Evolutionary conservation across 2,113 vertebrate genomes (phyloP), one percentile per base, ranked within the genome.

Genomic region (Numida meleagris): DNA sequence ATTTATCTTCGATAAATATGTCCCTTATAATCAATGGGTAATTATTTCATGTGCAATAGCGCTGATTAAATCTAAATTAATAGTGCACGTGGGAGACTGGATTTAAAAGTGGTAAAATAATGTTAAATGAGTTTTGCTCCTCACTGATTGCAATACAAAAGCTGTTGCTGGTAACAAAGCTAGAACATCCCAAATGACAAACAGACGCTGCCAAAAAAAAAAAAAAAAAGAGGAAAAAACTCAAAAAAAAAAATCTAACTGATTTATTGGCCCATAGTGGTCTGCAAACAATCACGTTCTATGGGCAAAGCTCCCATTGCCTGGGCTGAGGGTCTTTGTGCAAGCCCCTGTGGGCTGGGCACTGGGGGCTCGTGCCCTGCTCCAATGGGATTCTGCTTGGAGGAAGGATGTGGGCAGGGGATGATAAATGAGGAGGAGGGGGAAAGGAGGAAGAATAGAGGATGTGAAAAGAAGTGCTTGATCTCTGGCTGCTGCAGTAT

Each of bases 401-500:
- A 43, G 84, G 61, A 83, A 6, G 62, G 38, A 8, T 46, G 31
- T 76, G 55, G 40, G 81, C 84, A 82, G 43, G 12, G 61, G n/a
- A 77, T 95, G 96, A 95, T 94, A 74, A 61, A 95, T 72, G 94
- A 89, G 83, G 67, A 83, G n/a, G 68, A 70, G 67, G 8, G 7
- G 33, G 57, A 50, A 81, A 63, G 31, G 4, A 48, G 43, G 1
- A 2, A 86, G 77, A 74, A 74, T 50, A 31, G 81, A 71, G 93
- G 78, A 87, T 88, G 89, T 87, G 94, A 89, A 94, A 96, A 92
- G 89, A 84, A 93, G 50, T 3, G 86, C 36, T 71, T 85, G 89
- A 86, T 89, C 81, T 93, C 88, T 89, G 89, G 34, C 84, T 85
- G 85, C 40, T 12, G 95, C 4, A 45, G 76, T 25, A 19, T 76